A percentile compares a stretch with the other conserved stretches of the same genome.
Conservation (phyloP, 2,797 vertebrate genomes). For the Phrynocephalus vlangalii region DNA sequence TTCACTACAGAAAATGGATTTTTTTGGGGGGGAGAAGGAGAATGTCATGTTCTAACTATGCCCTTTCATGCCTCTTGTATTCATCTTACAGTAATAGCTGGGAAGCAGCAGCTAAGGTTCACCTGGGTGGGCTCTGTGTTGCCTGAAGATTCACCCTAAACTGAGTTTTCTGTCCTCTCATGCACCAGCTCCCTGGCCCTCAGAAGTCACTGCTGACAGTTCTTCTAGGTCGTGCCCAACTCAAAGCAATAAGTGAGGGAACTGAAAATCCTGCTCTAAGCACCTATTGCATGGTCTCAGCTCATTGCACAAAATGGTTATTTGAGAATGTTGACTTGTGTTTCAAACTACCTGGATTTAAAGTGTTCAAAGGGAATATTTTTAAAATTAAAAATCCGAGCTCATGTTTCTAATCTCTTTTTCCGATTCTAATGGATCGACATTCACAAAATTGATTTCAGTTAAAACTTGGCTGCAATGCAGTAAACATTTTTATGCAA, state of each 20-base stretch:
- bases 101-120: slow-evolving; percentile 26
- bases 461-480: background rate
- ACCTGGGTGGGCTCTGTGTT: slow-evolving; percentile 21
- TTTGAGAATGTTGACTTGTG: slow-evolving; percentile 17
- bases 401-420: background rate
- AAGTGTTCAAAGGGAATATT: background rate
- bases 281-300: slow-evolving; percentile 19
- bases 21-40: background rate
- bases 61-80: slow-evolving; percentile 26
- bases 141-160: slow-evolving; percentile 35
- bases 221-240: slow-evolving; percentile 29
- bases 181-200: slow-evolving; percentile 6
- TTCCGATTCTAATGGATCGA: background rate
- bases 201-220: slow-evolving; percentile 25
- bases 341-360: slow-evolving; percentile 3
- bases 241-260: slow-evolving; percentile 21
- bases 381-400: background rate
- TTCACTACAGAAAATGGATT: slow-evolving; percentile 36
- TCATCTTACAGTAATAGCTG: slow-evolving; percentile 39
- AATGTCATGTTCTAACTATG: slow-evolving; percentile 36
- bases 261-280: slow-evolving; percentile 14
- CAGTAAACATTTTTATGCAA: background rate
- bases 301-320: slow-evolving; percentile 25
- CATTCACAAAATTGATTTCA: background rate
- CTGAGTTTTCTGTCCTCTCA: slow-evolving; percentile 41